These are phyloP conservation scores for Cataglyphis albicans DNA, from an alignment of 2,888 invertebrate genomes.

Conservation along the genomic window DNA sequence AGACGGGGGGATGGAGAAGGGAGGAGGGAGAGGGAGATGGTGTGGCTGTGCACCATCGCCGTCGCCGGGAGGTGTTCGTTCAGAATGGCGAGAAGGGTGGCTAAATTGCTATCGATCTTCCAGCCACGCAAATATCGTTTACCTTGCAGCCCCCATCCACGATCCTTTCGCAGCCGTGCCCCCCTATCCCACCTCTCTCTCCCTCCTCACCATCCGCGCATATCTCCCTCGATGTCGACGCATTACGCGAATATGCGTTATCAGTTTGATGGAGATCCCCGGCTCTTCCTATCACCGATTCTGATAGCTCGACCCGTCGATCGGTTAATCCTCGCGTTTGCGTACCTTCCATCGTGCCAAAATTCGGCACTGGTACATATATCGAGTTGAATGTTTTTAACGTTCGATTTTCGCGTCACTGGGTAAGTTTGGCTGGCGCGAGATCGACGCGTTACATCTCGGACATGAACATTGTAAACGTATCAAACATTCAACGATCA, in stretches of 20 bases:
- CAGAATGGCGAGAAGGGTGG: slow-evolving; percentile 75
- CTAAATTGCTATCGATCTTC: slow-evolving; percentile 80
- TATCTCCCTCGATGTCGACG: slow-evolving; percentile 36
- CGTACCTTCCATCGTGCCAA: slow-evolving; percentile 30
- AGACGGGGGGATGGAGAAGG: background rate
- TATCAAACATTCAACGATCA: slow-evolving; percentile 3
- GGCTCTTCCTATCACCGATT: slow-evolving; percentile 58
- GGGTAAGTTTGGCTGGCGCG: background rate
- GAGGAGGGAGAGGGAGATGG: background rate
- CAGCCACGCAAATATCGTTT: slow-evolving; percentile 78
- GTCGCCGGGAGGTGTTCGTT: slow-evolving; percentile 63
- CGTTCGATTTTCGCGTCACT: slow-evolving; percentile 8
- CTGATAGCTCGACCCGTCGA: slow-evolving; percentile 50
- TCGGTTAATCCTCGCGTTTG: slow-evolving; percentile 48
- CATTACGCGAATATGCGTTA: slow-evolving; percentile 59
- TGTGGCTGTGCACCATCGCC: slow-evolving; percentile 37
- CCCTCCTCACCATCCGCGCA: slow-evolving; percentile 31
- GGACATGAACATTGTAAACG: background rate
- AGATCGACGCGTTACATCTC: slow-evolving; percentile 23
- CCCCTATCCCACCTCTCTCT: background rate
- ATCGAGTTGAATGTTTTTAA: slow-evolving; percentile 13
- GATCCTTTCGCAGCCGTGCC: slow-evolving; percentile 32
- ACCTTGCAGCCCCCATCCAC: slow-evolving; percentile 66
- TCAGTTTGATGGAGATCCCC: slow-evolving; percentile 53
- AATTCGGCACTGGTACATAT: slow-evolving; percentile 21